A percentile compares a stretch with the other conserved stretches of the same genome.
These are phyloP conservation scores for Lates calcarifer DNA, from an alignment of 2,113 vertebrate species.

Conservation along the genomic window DNA sequence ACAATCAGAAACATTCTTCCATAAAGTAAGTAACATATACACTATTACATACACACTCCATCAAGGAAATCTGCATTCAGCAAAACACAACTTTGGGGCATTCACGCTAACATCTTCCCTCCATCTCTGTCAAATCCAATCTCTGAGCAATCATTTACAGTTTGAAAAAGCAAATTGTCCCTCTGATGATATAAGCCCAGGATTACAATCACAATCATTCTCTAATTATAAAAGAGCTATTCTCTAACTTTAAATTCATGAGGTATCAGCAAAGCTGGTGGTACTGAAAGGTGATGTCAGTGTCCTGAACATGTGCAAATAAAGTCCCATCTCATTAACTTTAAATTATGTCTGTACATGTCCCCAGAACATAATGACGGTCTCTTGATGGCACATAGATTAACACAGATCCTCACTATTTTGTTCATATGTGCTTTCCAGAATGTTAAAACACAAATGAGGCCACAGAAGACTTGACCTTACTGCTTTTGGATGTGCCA, in stretches of 20 bases:
- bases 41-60: neutral
- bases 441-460: constrained; percentile 72
- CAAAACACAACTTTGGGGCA: neutral
- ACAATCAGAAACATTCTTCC: neutral
- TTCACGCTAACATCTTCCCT: constrained; percentile 11
- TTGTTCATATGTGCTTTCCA: constrained; percentile 74
- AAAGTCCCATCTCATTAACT: constrained; percentile 79
- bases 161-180: constrained; percentile 26
- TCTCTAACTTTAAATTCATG: constrained; percentile 44
- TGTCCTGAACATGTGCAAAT: constrained; percentile 75
- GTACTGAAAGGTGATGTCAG: constrained; percentile 55
- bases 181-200: constrained; percentile 12
- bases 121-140: constrained; percentile 7
- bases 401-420: constrained; percentile 74
- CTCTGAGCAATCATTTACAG: constrained; percentile 20
- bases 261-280: constrained; percentile 42
- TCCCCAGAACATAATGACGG: constrained; percentile 65
- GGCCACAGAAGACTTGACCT: constrained; percentile 61
- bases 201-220: constrained; percentile 38
- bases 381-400: constrained; percentile 69
- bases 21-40: constrained; percentile 16
- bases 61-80: constrained; percentile 24
- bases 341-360: constrained; percentile 82
- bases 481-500: constrained; percentile 8
- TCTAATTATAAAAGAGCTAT: constrained; percentile 52